These are phyloP conservation scores for Lathronympha strigana DNA, from an alignment of 2,888 invertebrate species.

Conservation along the genomic window DNA sequence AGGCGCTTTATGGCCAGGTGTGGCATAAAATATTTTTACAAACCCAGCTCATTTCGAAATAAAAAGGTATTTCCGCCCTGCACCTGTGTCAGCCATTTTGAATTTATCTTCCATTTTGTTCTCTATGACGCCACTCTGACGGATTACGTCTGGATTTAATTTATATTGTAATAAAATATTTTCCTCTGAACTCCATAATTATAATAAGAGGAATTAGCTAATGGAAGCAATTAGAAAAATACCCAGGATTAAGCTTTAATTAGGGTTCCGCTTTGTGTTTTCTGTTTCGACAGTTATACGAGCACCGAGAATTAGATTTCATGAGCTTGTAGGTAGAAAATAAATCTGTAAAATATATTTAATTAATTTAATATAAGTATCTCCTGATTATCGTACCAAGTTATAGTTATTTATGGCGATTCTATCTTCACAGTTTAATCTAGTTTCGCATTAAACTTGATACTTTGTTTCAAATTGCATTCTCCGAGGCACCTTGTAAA, in stretches of 20 bases:
- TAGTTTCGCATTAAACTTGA: conserved; percentile 80
- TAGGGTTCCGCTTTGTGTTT: conserved; percentile 63
- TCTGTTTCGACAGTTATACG: conserved; percentile 46
- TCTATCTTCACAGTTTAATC: conserved; percentile 67
- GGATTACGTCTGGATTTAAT: conserved; percentile 71
- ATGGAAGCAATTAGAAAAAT: conserved; percentile 74
- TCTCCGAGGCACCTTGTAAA: conserved; percentile 76
- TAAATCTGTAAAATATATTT: background rate
- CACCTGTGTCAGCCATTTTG: conserved; percentile 73
- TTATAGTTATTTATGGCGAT: background rate
- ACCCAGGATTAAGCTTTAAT: conserved; percentile 73
- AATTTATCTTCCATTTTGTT: conserved; percentile 61
- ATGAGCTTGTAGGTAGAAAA: background rate
- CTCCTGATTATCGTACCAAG: background rate
- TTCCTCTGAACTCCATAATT: conserved; percentile 66
- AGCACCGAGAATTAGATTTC: conserved; percentile 14
- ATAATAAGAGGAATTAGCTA: conserved; percentile 74
- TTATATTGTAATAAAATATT: conserved; percentile 74
- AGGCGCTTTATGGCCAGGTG: too few species aligned
- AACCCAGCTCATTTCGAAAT: conserved; percentile 20
- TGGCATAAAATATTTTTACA: too few species aligned
- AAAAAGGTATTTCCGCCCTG: conserved; percentile 58
- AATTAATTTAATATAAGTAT: background rate
- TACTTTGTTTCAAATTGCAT: conserved; percentile 83
- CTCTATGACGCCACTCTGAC: conserved; percentile 64